These are phyloP conservation scores for Chamaea fasciata DNA, from an alignment of 2,113 vertebrate species.

Conservation along the genomic window DNA sequence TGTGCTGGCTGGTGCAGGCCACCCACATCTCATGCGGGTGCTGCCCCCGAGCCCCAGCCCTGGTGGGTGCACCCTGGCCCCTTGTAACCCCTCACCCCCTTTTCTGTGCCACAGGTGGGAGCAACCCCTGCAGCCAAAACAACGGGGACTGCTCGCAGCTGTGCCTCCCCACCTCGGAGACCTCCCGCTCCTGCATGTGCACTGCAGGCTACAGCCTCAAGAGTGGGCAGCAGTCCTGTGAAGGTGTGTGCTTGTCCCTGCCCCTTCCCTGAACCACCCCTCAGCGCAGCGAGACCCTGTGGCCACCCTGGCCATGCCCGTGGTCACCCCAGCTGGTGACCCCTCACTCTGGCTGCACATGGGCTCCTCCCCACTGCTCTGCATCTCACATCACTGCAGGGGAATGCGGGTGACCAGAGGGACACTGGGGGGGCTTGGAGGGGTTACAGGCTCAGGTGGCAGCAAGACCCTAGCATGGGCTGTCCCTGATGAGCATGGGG, in stretches of 20 bases:
- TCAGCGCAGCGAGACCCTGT: fast-evolving
- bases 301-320: fast-evolving
- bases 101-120: slow-evolving; percentile 36
- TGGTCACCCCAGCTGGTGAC: not conserved
- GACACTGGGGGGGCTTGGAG: fast-evolving
- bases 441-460: not conserved
- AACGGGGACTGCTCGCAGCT: slow-evolving; percentile 96
- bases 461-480: fast-evolving
- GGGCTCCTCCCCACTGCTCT: not conserved
- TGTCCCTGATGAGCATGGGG: fast-evolving
- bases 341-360: fast-evolving
- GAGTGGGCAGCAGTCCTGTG: slow-evolving; percentile 90
- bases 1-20: not conserved
- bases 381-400: fast-evolving
- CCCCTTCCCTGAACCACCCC: no score
- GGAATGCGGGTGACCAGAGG: fast-evolving
- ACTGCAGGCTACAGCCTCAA: slow-evolving; percentile 94
- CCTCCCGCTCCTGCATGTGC: slow-evolving; percentile 92
- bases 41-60: not conserved
- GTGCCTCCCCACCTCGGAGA: slow-evolving; percentile 88
- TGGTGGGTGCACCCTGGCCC: fast-evolving
- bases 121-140: slow-evolving; percentile 90
- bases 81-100: fast-evolving
- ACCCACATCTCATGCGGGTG: fast-evolving
- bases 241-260: slow-evolving; percentile 66